These are phyloP conservation scores for Phyllostomus hastatus DNA, from an alignment of 2,113 vertebrate genomes.

Conservation along the genomic window DNA sequence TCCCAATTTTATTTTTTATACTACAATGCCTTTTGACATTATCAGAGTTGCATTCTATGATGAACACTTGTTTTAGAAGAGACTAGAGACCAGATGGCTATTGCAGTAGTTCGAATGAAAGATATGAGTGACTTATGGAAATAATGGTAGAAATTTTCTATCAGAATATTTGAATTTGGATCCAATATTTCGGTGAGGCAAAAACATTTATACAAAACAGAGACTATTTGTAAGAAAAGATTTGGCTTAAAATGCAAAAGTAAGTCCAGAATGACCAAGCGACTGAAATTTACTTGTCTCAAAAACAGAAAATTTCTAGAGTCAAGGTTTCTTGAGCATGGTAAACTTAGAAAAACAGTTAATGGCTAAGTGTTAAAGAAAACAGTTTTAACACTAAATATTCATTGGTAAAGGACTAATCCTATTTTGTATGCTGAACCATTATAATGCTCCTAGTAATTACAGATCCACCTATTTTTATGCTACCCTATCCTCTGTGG, in stretches of 20 bases:
- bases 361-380: slow-evolving; percentile 16
- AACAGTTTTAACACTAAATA: slow-evolving; percentile 24
- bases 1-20: neutral
- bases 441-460: slow-evolving; percentile 26
- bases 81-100: neutral
- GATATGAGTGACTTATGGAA: neutral
- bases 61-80: neutral
- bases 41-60: neutral
- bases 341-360: slow-evolving; percentile 1
- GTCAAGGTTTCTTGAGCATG: neutral
- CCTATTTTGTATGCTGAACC: neutral
- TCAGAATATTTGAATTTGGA: neutral
- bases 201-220: neutral
- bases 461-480: slow-evolving; percentile 2
- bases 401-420: neutral
- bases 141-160: neutral
- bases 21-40: neutral
- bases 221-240: neutral
- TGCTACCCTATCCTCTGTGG: slow-evolving; percentile 12
- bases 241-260: slow-evolving; percentile 30
- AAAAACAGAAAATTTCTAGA: neutral
- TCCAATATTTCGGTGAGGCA: neutral
- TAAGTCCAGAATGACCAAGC: neutral
- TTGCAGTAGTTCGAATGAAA: neutral
- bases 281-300: neutral